These are phyloP conservation scores for Callitettix versicolor DNA, from an alignment of 1,140 invertebrate genomes.

Conservation along the genomic window DNA sequence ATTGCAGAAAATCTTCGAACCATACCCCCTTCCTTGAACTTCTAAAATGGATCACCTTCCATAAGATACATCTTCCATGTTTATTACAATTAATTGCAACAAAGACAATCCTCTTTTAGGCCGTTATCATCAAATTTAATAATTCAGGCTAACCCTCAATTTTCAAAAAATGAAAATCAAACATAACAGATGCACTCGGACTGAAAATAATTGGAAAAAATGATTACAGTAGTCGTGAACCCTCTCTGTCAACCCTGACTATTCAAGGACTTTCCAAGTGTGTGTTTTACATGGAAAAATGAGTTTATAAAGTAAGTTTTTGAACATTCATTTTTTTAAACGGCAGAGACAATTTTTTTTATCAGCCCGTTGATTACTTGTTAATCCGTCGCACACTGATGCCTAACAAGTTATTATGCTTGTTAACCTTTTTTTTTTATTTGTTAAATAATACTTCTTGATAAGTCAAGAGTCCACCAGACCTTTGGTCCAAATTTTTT, in stretches of 20 bases:
- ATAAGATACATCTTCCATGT: not conserved
- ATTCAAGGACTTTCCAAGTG: slow-evolving; percentile 1
- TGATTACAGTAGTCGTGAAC: not conserved
- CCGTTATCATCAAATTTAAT: not conserved
- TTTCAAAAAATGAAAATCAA: not conserved
- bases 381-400: too few species aligned
- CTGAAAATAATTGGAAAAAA: not conserved
- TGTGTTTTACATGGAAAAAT: not conserved
- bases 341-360: not conserved
- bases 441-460: too few species aligned
- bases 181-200: slow-evolving; percentile 7
- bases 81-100: not conserved
- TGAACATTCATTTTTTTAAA: not conserved
- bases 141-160: slow-evolving; percentile 4
- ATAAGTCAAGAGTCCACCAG: too few species aligned
- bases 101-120: slow-evolving; percentile 9
- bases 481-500: too few species aligned
- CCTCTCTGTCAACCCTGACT: not conserved
- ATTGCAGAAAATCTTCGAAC: not conserved
- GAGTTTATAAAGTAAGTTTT: not conserved
- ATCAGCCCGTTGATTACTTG: not conserved
- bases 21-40: not conserved
- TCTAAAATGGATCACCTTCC: not conserved
- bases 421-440: too few species aligned
- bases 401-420: too few species aligned